Base-by-base conservation (phyloP, 1,140 invertebrate species). In the silkworm (Bombyx mori) region DNA sequence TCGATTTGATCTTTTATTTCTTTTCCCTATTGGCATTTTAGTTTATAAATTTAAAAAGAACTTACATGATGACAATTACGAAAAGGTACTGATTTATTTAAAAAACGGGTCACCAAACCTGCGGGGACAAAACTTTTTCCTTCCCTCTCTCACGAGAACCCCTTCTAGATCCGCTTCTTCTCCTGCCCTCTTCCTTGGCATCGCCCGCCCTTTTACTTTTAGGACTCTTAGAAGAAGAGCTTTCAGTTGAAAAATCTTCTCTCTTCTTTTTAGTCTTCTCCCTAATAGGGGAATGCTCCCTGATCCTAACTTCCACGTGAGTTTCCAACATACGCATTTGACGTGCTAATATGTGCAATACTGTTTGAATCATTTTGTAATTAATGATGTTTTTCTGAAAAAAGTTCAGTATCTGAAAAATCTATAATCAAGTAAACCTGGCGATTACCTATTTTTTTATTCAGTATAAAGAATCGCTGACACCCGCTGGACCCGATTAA, bases 241-340 rank as follows among this genome's bases (percentile, higher is more conserved):
- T 49, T 43, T 63, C 10, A 9, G 52, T 8, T 12, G 47, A 51
- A 44, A 48, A 47, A 6, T 53, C 18, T 54, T 54, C 12, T 22
- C 42, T 60, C 50, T 49, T 59, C 42, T 65, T 42, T 53, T 42
- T 54, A 9, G 46, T 8, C 26, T 42, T 53, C 22, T 8, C 52
- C 7, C 48, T 8, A 12, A 35, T 26, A 22, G 50, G 50, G 26
- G n/a, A 51, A 7, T 8, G 7, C 8, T 70, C 73, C 8, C 50
- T 58, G 0, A 75, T 49, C 49, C 65, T 61, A 7, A 85, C 69
- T 61, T 82, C 75, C 0, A 85, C 79, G 12, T 62, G 55, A 46
- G 79, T 78, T 51, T 82, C 72, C 6, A 86, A 64, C 55, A 83
- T 50, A 8, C 82, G 79, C 63, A 79, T 62, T 52, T 86, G 80